Evolutionary conservation across 2,797 vertebrate genomes (phyloP).

Genomic region (Pogoniulus pusillus): DNA sequence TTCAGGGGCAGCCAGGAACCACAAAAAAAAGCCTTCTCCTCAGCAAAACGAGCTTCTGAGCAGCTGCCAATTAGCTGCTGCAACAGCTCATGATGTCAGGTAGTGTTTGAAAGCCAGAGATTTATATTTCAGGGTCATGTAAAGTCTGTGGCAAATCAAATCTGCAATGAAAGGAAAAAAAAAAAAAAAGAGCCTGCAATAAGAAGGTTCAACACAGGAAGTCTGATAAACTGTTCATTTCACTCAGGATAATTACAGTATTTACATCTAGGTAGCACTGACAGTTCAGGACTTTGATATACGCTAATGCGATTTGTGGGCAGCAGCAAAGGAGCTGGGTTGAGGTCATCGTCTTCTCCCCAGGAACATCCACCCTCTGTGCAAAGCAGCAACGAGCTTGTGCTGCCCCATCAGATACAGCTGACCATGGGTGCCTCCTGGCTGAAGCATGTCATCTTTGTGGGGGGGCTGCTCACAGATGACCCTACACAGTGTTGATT

Average conservation of each 20-base stretch:
- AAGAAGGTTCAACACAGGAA: slow-evolving; percentile 41
- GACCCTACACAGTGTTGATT: not conserved
- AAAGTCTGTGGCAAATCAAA: slow-evolving; percentile 34
- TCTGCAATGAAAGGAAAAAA: not conserved
- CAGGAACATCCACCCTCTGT: not conserved
- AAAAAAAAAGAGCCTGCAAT: not conserved
- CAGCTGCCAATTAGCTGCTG: not conserved
- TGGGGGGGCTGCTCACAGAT: not conserved
- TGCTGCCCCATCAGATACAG: not conserved
- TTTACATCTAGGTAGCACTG: slow-evolving; percentile 15
- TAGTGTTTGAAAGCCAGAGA: slow-evolving; percentile 41
- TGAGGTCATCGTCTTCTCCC: not conserved
- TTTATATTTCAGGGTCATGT: slow-evolving; percentile 8
- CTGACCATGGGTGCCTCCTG: not conserved
- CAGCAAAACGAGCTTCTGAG: not conserved
- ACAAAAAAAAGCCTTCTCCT: not conserved
- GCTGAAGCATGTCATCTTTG: accelerated
- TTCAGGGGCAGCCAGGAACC: not conserved
- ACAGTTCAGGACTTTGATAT: slow-evolving; percentile 43
- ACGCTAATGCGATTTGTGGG: slow-evolving; percentile 25
- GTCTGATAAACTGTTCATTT: slow-evolving; percentile 56
- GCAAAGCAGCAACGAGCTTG: not conserved
- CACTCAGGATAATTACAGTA: slow-evolving; percentile 37
- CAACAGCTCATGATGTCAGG: not conserved
- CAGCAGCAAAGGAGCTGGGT: not conserved